Percentiles rank a stretch among this genome's conserved stretches.
These are phyloP conservation scores for Strix occidentalis DNA, from an alignment of 2,797 vertebrate genomes.

Conservation along the genomic window DNA sequence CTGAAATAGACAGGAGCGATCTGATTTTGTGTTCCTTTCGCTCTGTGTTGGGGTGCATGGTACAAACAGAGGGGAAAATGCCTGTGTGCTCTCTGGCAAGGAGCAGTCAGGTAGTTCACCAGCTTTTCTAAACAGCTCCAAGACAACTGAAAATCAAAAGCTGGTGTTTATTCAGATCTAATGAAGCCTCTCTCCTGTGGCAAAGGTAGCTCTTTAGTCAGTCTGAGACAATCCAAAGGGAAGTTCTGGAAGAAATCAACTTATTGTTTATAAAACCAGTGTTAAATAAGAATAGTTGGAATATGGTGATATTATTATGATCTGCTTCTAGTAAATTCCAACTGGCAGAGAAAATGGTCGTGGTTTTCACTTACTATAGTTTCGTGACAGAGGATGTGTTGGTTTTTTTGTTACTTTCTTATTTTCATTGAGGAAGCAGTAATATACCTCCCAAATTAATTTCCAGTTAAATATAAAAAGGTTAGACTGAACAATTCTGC, in stretches of 20 bases:
- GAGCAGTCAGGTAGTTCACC: not conserved
- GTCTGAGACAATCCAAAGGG: not conserved
- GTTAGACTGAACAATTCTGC: not conserved
- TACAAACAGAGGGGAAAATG: not conserved
- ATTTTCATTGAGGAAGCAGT: not conserved
- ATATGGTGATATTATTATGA: not conserved
- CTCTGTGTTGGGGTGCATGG: not conserved
- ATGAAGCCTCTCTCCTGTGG: not conserved
- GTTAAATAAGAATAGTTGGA: not conserved
- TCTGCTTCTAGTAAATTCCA: not conserved
- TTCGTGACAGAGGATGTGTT: not conserved
- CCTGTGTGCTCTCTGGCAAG: rapidly evolving
- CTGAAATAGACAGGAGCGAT: not conserved
- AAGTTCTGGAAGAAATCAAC: not conserved
- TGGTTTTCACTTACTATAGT: not conserved
- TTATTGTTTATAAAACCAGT: not conserved
- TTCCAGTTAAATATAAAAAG: not conserved
- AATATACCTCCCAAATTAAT: not conserved
- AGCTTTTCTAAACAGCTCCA: not conserved
- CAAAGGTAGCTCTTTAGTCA: not conserved
- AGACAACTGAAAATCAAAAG: not conserved
- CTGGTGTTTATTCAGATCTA: not conserved
- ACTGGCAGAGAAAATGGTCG: not conserved
- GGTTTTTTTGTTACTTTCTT: not conserved
- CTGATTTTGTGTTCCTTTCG: not conserved